phyloP scores from a whole-genome alignment of 2,797 vertebrate species.

The Tadarida brasiliensis region DNA sequence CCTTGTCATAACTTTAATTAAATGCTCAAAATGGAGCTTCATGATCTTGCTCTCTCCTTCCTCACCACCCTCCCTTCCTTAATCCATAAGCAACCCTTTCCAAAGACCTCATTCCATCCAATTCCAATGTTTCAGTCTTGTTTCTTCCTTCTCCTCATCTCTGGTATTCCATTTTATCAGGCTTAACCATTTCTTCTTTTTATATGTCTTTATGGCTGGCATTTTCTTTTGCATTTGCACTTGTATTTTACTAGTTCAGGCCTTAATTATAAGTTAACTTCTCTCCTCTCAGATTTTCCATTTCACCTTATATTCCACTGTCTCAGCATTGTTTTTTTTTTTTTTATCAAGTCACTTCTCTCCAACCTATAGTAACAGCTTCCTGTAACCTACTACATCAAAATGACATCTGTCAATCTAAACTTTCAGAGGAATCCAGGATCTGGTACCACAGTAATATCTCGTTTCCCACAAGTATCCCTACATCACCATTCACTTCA shows the following conservation, averaged over 20 bases:
- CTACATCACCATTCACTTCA: slow-evolving; percentile 7
- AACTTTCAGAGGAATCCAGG: slow-evolving; percentile 31
- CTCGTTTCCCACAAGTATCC: neutral
- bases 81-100: neutral
- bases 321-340: neutral
- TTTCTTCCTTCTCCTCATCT: neutral
- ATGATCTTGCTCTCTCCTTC: neutral
- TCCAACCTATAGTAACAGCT: slow-evolving; percentile 29
- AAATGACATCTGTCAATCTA: neutral
- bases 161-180: slow-evolving; percentile 7
- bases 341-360: slow-evolving; percentile 44
- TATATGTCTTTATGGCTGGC: slow-evolving; percentile 7
- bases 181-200: neutral
- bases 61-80: neutral
- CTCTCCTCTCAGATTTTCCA: slow-evolving; percentile 16
- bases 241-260: slow-evolving; percentile 38
- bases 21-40: slow-evolving; percentile 28
- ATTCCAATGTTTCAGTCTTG: neutral
- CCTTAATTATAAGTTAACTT: neutral
- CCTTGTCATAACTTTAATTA: neutral
- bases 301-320: slow-evolving; percentile 29
- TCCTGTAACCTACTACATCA: slow-evolving; percentile 27
- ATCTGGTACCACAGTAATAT: neutral
- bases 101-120: neutral
- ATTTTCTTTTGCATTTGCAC: slow-evolving; percentile 34